Base-by-base conservation (phyloP, 2,113 vertebrate genomes). In the Oceanites oceanicus region DNA sequence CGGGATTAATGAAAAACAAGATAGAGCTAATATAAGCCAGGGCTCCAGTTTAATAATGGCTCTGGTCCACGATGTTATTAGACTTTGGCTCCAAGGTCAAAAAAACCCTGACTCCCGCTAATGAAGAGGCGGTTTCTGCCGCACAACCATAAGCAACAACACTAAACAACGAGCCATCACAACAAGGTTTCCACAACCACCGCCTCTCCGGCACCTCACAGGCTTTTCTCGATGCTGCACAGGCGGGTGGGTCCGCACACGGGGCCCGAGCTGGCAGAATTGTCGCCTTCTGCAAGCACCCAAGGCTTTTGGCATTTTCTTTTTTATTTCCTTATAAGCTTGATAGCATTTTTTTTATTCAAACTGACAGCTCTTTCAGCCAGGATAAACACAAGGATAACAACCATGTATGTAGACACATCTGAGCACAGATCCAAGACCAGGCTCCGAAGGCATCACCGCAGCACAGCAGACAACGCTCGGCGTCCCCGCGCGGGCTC, bases 11-110 rank as follows among this genome's bases (percentile, higher is more conserved):
- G 3, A 29, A 92, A 95, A 96, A 92, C 76, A 71, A 94, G 78
- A 94, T 44, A 94, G 76, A 92, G 94, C 65, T 94, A 95, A 96
- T 74, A 76, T 11, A 96, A 89, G 88, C 83, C 94, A 96, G 82
- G 86, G 91, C 86, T 96, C 61, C 70, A 90, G 83, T 67, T 91
- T 76, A 88, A 88, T 29, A 52, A 71, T 93, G 91, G 90, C 94
- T 95, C 81, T 66, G 62, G 47, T 95, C 94, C 94, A 94, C 26
- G 47, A 71, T 34, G 70, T 88, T 91, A 86, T 94, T 80, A 88
- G 47, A 58, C 56, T 79, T 83, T 67, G 83, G 42, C 40, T 96
- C 65, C 62, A 79, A 76, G 49, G 67, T 76, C 84, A 94, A 85
- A 76, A 76, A 74, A 49, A 3, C 44, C 55, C 62, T 74, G 90